A percentile compares a stretch with the other conserved stretches of the same genome.
Evolutionary conservation across 2,113 vertebrate genomes (phyloP).

Genomic region (Cebus imitator): DNA sequence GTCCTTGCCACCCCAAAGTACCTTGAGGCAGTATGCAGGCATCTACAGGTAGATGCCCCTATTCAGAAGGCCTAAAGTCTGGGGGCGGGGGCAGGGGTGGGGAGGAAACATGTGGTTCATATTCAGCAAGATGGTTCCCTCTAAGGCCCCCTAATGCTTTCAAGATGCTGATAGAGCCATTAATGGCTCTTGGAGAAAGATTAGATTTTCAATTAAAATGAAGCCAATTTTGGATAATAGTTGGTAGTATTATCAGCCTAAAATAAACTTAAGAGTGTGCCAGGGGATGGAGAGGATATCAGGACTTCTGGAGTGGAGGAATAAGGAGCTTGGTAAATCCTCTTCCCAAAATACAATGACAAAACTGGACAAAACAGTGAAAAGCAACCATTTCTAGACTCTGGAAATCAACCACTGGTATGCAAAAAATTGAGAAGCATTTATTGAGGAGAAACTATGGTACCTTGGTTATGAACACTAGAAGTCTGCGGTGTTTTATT

Average conservation of each 20-base stretch:
- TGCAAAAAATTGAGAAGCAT: not conserved
- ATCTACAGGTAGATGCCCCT: constrained; percentile 54
- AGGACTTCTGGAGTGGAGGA: not conserved
- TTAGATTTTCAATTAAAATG: constrained; percentile 82
- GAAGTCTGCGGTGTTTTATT: not conserved
- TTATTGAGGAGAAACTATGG: not conserved
- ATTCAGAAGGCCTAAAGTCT: constrained; percentile 55
- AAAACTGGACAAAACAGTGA: constrained; percentile 36
- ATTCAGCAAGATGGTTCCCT: constrained; percentile 70
- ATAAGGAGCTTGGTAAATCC: constrained; percentile 23
- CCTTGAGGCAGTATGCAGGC: not conserved
- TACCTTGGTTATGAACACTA: not conserved
- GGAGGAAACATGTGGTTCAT: constrained; percentile 76
- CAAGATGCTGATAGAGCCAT: constrained; percentile 83
- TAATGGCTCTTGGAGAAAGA: constrained; percentile 81
- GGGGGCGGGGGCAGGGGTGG: not conserved
- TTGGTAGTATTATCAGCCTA: constrained; percentile 77
- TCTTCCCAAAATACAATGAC: not conserved
- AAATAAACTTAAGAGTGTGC: constrained; percentile 76
- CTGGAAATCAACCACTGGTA: constrained; percentile 34
- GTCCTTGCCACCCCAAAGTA: not conserved
- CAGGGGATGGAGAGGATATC: not conserved
- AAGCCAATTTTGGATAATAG: constrained; percentile 79
- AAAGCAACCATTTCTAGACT: constrained; percentile 15
- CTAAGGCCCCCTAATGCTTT: constrained; percentile 80